These are phyloP conservation scores for Drosophila nikananu DNA, from an alignment of 1,140 invertebrate species.

Conservation along the genomic window DNA sequence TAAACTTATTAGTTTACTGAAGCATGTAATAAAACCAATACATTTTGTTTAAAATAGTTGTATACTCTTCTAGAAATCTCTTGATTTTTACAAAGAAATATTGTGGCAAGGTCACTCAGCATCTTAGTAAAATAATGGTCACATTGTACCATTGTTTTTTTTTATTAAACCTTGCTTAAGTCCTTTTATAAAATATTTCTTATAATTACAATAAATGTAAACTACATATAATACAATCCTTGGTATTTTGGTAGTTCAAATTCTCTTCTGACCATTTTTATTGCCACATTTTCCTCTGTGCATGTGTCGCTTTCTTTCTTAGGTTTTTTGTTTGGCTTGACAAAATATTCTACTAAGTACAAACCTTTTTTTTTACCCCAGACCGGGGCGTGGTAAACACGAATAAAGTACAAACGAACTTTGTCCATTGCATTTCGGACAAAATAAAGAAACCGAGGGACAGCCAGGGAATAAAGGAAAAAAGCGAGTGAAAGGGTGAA, in stretches of 20 bases:
- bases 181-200: too few species aligned
- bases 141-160: too few species aligned
- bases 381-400: constrained; percentile 49
- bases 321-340: constrained; percentile 17
- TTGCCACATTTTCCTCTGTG: not conserved
- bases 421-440: constrained; percentile 46
- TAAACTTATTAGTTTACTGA: not conserved
- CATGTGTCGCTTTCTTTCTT: constrained; percentile 24
- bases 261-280: not conserved
- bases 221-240: too few species aligned
- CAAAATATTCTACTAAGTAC: constrained; percentile 57
- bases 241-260: too few species aligned
- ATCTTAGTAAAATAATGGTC: too few species aligned
- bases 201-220: too few species aligned
- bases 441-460: constrained; percentile 23
- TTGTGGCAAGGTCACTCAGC: not conserved
- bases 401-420: constrained; percentile 40
- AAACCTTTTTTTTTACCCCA: constrained; percentile 39
- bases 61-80: not conserved
- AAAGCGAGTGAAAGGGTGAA: constrained; percentile 31
- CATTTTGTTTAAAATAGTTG: too few species aligned
- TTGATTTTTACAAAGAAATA: not conserved
- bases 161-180: too few species aligned
- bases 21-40: not conserved
- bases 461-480: constrained; percentile 14